Base-by-base conservation (phyloP, 2,888 invertebrate species). In the Scaptomyza parva region DNA sequence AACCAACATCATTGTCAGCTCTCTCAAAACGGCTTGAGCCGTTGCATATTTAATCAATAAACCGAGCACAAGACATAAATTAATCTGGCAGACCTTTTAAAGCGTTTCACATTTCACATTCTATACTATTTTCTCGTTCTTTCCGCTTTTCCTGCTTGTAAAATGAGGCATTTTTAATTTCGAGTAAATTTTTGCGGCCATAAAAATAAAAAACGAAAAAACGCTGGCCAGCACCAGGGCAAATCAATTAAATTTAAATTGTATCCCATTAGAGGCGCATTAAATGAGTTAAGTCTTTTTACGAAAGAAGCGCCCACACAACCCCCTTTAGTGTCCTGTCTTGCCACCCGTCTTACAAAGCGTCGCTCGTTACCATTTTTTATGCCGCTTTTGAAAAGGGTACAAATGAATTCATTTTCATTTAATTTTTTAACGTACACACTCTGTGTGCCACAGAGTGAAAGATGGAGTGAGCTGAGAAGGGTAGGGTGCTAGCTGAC, bases 231-330 rank as follows among this genome's bases (percentile, higher is more conserved):
- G n/a, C n/a, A n/a, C n/a, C n/a, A n/a, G 67, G 74, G 70, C 82
- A 86, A 84, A 86, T 86, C 85, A 86, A 86, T 86, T 86, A 86
- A 86, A 86, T 86, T 87, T 86, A 85, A 86, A 86, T 86, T 86
- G 82, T 85, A 78, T 78, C 87, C 85, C 85, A 82, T 86, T 86
- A 86, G 86, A 86, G 76, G 59, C 82, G 78, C 85, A 85, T 85
- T 85, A 86, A 85, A 85, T 82, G 86, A 78, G 84, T 86, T 85
- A 84, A 86, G 84, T 83, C 82, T 73, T 82, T 81, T 79, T 66
- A 39, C 43, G n/a, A 11, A 26, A n/a, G n/a, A 9, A 17, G 9
- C 12, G n/a, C 20, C 37, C 26, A 6, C 14, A 2, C 14, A 9
- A 30, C n/a, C 12, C 18, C 11, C 26, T n/a, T n/a, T n/a, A n/a